Evolutionary conservation across 2,113 vertebrate genomes (phyloP).

Genomic region (Patagioenas fasciata): DNA sequence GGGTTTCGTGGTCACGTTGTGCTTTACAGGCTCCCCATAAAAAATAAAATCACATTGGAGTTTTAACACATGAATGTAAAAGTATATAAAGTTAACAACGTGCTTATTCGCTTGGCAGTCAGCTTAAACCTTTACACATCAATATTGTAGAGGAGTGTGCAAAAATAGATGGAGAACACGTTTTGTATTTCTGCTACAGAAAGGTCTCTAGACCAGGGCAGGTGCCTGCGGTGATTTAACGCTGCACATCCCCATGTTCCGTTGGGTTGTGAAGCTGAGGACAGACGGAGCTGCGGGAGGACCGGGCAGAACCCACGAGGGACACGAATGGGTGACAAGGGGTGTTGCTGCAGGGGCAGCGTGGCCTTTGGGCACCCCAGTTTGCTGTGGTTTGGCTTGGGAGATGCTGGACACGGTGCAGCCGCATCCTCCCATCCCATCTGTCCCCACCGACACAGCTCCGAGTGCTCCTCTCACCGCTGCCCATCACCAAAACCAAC

Average conservation of each 20-base stretch:
- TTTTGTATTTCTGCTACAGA: not conserved
- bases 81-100: not conserved
- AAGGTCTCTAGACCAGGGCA: not conserved
- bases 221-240: too few species aligned
- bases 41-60: not conserved
- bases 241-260: too few species aligned
- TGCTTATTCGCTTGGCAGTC: not conserved
- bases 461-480: rapidly evolving
- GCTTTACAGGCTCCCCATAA: not conserved
- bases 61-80: not conserved
- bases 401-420: not conserved
- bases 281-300: too few species aligned
- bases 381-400: rapidly evolving
- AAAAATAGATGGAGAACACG: not conserved
- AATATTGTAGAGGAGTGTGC: not conserved
- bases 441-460: not conserved
- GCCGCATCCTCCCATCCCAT: too few species aligned
- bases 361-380: rapidly evolving
- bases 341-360: not conserved
- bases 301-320: not conserved
- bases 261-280: too few species aligned
- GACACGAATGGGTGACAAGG: not conserved
- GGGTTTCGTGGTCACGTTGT: not conserved
- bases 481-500: not conserved
- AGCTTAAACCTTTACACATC: not conserved